Conservation (phyloP, 2,888 invertebrate species). For the Macrophya alboannulata region DNA sequence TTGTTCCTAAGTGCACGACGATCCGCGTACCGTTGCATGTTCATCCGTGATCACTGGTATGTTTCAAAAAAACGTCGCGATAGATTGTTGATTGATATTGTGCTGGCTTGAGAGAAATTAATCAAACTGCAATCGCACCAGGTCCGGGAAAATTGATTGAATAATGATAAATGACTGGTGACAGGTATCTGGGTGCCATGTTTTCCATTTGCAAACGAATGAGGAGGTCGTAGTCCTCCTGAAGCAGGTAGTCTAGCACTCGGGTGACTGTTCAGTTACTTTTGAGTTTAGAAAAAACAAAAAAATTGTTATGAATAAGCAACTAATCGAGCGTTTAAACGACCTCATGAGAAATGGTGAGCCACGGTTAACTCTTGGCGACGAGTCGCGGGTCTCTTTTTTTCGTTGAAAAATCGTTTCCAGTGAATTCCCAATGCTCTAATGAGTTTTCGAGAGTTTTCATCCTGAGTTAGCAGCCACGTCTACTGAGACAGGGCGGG, state of each 20-base stretch:
- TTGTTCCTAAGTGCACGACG: neutral
- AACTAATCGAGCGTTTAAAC: conserved; percentile 33
- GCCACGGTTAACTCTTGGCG: conserved; percentile 21
- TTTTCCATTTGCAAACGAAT: neutral
- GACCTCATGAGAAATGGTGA: conserved; percentile 12
- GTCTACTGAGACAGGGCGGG: neutral
- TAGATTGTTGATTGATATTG: conserved; percentile 21
- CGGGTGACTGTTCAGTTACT: neutral
- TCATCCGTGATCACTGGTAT: neutral
- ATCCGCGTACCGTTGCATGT: neutral
- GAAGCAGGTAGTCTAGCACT: neutral
- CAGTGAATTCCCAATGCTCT: conserved; percentile 38
- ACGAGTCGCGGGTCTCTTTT: conserved; percentile 17
- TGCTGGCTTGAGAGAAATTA: neutral
- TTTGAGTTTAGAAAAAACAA: conserved; percentile 7
- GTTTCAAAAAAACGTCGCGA: neutral
- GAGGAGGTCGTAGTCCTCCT: neutral
- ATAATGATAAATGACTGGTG: neutral
- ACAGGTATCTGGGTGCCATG: neutral
- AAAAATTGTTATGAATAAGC: neutral
- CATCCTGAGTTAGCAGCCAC: neutral
- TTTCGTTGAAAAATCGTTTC: conserved; percentile 25
- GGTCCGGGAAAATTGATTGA: neutral
- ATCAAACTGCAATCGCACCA: conserved; percentile 3
- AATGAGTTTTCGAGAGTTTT: conserved; percentile 35